Evolutionary conservation across 2,888 invertebrate genomes (phyloP), one percentile per base, ranked within the genome.

Genomic region (Polietes domitor): DNA sequence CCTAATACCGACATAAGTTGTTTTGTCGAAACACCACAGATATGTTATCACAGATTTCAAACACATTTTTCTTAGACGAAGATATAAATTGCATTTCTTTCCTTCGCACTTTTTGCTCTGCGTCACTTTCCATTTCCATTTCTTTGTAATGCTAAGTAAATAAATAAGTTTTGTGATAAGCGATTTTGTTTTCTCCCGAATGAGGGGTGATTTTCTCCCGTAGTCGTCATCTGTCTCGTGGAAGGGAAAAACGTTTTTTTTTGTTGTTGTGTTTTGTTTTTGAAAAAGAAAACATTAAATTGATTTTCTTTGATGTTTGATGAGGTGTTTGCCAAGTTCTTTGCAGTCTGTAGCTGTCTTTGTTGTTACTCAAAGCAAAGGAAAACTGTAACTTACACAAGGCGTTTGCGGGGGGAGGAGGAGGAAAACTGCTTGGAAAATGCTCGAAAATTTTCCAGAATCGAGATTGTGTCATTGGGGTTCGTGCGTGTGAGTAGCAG

Each of bases 241-340:
- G 71, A 10, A 43, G 37, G 63, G 53, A 77, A 71, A 61, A 58
- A 61, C 24, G 53, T 17, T 2, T 61, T 61, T 61, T 61, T 3
- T 32, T 32, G 32, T 32, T 32, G 32, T 32, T 55, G 24, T n/a
- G n/a, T n/a, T 24, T 55, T 26, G 6, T n/a, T 17, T 41, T 32
- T 41, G 37, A n/a, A 32, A 63, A 78, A 76, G 43, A 76, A 73
- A 76, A 71, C 63, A 63, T 80, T 19, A 87, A 86, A 86, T 87
- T 87, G 87, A 87, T 87, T 87, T 88, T 85, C 90, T 89, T 90
- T 88, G 89, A 89, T 89, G 89, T 89, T 86, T 90, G 87, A 86
- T 87, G 89, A 89, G 88, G 88, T 89, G 89, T 89, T 88, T 88
- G 87, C 87, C 89, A 87, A 88, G 88, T 89, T 89, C 87, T 87